Percentiles rank a stretch among this genome's conserved stretches.
These are phyloP conservation scores for Nicator chloris DNA, from an alignment of 2,113 vertebrate species.

Conservation along the genomic window DNA sequence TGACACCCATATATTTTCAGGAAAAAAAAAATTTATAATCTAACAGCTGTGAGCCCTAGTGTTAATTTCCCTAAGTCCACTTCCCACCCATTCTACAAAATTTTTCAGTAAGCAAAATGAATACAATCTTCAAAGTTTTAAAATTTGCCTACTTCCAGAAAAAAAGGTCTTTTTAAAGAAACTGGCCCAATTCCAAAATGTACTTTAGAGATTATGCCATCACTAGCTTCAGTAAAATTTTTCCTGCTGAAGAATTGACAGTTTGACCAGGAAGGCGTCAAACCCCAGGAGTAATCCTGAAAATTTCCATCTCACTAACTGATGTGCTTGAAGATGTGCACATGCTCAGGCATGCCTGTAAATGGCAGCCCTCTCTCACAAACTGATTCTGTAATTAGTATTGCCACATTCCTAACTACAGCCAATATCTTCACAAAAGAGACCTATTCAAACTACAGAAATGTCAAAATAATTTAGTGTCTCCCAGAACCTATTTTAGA, in stretches of 20 bases:
- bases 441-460: not conserved
- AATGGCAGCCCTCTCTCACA: not conserved
- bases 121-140: not conserved
- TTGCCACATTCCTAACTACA: not conserved
- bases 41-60: not conserved
- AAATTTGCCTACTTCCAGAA: not conserved
- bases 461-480: not conserved
- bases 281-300: not conserved
- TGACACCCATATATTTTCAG: not conserved
- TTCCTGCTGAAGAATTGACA: not conserved
- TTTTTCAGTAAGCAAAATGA: not conserved
- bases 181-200: not conserved
- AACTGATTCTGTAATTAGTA: not conserved
- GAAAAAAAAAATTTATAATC: not conserved
- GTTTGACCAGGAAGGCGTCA: not conserved
- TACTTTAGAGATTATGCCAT: not conserved
- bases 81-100: not conserved
- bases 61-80: not conserved
- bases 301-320: not conserved
- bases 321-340: not conserved
- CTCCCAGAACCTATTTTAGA: not conserved
- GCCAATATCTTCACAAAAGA: not conserved
- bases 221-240: not conserved
- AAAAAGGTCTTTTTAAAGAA: not conserved
- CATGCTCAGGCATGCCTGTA: not conserved